Evolutionary conservation across 2,888 invertebrate genomes (phyloP).

Genomic region (Phytoseiulus persimilis): DNA sequence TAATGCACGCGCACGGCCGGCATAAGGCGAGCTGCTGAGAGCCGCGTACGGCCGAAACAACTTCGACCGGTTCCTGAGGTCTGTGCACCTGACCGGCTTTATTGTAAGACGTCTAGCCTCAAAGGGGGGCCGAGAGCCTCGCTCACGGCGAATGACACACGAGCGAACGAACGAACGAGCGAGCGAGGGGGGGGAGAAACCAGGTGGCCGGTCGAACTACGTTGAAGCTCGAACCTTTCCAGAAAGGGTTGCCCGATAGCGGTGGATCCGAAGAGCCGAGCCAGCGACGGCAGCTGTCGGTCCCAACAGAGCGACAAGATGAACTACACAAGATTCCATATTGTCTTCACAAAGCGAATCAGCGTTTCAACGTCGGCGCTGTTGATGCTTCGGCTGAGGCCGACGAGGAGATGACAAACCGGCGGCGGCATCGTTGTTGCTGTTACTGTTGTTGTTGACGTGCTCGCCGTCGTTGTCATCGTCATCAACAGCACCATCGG

Average conservation of each 20-base stretch:
- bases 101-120: not conserved
- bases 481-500: not conserved
- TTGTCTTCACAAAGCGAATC: constrained; percentile 5
- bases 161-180: not conserved
- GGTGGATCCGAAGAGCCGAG: not conserved
- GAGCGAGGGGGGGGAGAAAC: not conserved
- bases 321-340: not conserved
- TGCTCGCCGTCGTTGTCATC: not conserved
- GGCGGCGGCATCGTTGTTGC: not conserved
- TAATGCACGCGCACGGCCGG: not conserved
- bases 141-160: not conserved
- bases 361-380: not conserved
- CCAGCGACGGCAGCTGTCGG: not conserved
- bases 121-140: not conserved
- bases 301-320: not conserved
- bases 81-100: not conserved
- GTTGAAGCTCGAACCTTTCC: not conserved
- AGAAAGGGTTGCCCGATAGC: not conserved
- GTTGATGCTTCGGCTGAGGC: not conserved
- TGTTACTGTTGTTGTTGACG: constrained; percentile 5
- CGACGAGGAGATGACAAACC: not conserved
- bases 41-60: not conserved
- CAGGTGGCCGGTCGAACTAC: not conserved
- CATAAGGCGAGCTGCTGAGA: not conserved
- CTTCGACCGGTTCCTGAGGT: not conserved